Evolutionary conservation across 1,140 invertebrate species (phyloP).

Genomic region (Lepidurus arcticus): DNA sequence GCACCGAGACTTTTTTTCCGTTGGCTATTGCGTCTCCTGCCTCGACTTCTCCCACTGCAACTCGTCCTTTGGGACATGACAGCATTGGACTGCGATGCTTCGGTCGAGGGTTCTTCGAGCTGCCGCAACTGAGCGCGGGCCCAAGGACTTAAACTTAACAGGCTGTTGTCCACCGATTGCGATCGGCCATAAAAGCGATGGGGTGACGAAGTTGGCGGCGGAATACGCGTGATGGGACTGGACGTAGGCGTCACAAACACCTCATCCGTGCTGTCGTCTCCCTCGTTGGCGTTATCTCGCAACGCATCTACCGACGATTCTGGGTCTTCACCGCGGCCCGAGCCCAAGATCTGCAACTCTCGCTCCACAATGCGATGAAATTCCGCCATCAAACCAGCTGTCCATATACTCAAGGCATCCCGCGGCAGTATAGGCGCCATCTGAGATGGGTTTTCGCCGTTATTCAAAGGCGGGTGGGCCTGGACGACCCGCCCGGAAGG

Average conservation of each 20-base stretch:
- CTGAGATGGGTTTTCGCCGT: neutral
- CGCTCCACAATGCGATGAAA: constrained; percentile 32
- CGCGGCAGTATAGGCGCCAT: constrained; percentile 14
- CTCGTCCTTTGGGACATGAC: neutral
- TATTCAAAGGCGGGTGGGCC: neutral
- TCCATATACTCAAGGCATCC: constrained; percentile 27
- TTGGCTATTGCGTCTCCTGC: neutral
- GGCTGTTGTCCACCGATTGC: constrained; percentile 21
- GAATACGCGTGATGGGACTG: neutral
- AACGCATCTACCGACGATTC: neutral
- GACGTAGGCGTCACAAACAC: neutral
- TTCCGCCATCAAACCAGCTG: constrained; percentile 30
- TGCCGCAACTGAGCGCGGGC: constrained; percentile 26
- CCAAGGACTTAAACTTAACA: constrained; percentile 32
- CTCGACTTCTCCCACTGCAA: neutral
- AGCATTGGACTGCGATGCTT: neutral
- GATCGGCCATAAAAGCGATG: constrained; percentile 19
- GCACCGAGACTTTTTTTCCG: neutral
- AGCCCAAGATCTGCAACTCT: constrained; percentile 24
- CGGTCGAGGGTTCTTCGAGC: neutral
- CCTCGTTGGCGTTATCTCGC: neutral
- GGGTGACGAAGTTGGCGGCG: neutral
- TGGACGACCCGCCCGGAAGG: neutral
- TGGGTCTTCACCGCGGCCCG: neutral
- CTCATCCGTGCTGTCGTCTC: neutral